These are phyloP conservation scores for Manacus vitellinus DNA, from an alignment of 2,113 vertebrate species.

Conservation along the genomic window DNA sequence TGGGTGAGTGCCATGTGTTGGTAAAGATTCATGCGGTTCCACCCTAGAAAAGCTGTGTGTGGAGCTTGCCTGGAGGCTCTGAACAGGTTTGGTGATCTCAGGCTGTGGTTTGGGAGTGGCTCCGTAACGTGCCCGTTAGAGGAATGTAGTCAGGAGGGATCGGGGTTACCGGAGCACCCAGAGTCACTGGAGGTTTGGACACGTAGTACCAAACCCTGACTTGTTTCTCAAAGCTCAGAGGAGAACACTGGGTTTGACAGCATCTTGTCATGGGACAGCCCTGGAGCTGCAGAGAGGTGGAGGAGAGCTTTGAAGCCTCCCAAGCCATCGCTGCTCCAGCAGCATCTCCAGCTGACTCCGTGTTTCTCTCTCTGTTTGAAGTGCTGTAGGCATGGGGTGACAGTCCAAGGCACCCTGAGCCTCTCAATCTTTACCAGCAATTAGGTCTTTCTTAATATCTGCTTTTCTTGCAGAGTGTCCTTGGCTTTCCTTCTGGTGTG, in stretches of 20 bases:
- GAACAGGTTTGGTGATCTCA: background rate
- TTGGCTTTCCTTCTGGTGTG: conserved; percentile 16
- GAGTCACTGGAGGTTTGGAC: background rate
- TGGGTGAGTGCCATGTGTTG: background rate
- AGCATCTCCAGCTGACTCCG: background rate
- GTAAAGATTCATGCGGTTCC: rapidly evolving
- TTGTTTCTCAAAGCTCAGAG: rapidly evolving
- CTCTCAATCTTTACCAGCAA: background rate
- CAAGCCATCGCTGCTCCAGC: background rate
- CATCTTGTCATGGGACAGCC: rapidly evolving
- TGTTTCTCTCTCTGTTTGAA: background rate
- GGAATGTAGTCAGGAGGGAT: background rate
- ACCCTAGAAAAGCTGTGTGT: rapidly evolving
- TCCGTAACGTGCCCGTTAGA: background rate
- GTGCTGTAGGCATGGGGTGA: conserved; percentile 16
- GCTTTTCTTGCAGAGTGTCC: background rate
- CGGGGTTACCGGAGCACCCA: rapidly evolving
- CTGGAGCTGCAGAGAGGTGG: background rate
- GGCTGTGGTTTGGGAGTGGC: background rate
- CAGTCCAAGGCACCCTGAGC: background rate
- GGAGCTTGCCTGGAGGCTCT: background rate
- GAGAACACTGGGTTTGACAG: background rate
- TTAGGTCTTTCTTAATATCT: background rate
- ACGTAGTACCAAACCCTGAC: rapidly evolving
- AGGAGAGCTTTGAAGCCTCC: background rate